phyloP scores from a whole-genome alignment of 2,113 vertebrate genomes.

The Archilochus colubris region DNA sequence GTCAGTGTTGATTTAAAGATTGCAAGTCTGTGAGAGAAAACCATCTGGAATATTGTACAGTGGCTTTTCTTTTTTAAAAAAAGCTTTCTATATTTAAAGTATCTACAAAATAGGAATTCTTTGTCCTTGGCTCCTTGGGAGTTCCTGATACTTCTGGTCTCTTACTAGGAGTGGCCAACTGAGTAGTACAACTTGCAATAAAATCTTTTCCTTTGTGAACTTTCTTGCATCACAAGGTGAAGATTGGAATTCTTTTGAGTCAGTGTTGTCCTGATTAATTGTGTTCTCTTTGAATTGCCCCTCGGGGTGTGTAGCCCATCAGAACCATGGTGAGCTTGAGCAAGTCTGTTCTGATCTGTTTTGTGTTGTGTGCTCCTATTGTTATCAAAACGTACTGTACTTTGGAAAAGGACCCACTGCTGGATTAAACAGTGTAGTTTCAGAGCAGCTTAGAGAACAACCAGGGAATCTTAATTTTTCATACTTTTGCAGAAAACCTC shows the following conservation, averaged over 20 bases:
- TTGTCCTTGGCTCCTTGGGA: conserved; percentile 1
- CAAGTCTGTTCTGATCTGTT: not conserved
- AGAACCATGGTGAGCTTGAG: conserved; percentile 21
- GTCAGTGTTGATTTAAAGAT: not conserved
- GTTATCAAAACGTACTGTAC: conserved; percentile 56
- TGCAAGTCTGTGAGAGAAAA: not conserved
- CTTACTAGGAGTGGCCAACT: not conserved
- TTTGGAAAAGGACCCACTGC: conserved; percentile 21
- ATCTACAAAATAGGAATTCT: not conserved
- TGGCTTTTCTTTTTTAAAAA: conserved; percentile 17
- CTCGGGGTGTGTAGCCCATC: conserved; percentile 13
- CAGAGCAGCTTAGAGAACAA: conserved; percentile 23
- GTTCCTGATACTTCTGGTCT: not conserved
- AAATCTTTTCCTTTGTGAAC: conserved; percentile 24
- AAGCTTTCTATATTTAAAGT: not conserved
- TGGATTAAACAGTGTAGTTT: not conserved
- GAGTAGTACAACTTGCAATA: conserved; percentile 46
- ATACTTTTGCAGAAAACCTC: conserved; percentile 11
- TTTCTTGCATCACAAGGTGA: not conserved
- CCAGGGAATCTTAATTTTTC: conserved; percentile 19
- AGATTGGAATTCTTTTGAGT: not conserved
- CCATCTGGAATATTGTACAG: not conserved
- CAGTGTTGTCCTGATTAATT: not conserved
- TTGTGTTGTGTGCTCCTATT: not conserved
- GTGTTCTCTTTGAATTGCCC: conserved; percentile 24